These are phyloP conservation scores for Scomber scombrus DNA, from an alignment of 2,113 vertebrate genomes.

Conservation along the genomic window DNA sequence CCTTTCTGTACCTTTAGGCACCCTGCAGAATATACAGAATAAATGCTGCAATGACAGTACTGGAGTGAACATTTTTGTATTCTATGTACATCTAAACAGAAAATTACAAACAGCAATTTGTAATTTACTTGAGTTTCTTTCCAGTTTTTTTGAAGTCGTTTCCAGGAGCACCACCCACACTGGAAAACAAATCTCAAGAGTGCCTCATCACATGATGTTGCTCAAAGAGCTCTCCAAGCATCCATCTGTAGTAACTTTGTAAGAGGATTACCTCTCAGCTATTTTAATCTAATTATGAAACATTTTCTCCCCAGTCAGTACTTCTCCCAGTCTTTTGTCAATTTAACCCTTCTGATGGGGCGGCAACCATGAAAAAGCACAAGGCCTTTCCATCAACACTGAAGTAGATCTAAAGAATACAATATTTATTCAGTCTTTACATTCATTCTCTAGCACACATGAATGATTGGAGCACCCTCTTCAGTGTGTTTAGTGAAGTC, in stretches of 20 bases:
- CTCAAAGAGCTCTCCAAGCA: slow-evolving; percentile 35
- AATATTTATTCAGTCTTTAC: no score
- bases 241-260: slow-evolving; percentile 64
- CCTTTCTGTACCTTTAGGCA: no score
- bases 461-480: neutral
- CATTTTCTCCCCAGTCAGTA: slow-evolving; percentile 35
- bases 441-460: neutral
- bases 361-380: neutral
- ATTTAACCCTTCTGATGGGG: neutral
- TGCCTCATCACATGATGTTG: slow-evolving; percentile 73
- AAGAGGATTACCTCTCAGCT: slow-evolving; percentile 81
- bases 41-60: neutral
- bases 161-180: slow-evolving; percentile 13
- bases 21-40: neutral
- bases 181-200: slow-evolving; percentile 41
- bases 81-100: neutral
- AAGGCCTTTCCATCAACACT: neutral
- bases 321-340: slow-evolving; percentile 2
- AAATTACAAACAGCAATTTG: neutral
- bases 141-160: slow-evolving; percentile 35
- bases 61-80: neutral
- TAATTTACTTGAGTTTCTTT: neutral
- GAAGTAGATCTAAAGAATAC: neutral
- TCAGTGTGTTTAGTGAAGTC: neutral
- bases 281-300: slow-evolving; percentile 82